These are phyloP conservation scores for Xylota sylvarum DNA, from an alignment of 2,888 invertebrate species.

Conservation along the genomic window DNA sequence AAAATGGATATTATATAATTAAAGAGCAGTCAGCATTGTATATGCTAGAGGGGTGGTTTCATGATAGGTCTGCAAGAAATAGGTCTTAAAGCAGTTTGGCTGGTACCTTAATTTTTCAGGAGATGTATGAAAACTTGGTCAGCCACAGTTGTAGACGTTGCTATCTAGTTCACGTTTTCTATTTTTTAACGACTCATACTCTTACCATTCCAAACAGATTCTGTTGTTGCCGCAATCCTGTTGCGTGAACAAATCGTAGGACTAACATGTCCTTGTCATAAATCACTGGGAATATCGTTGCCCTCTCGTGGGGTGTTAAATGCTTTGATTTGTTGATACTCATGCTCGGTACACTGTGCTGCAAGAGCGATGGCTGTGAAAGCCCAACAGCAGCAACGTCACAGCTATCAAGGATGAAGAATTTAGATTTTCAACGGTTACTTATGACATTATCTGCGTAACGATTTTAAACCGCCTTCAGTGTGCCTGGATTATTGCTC, in stretches of 20 bases:
- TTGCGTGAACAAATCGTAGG: constrained; percentile 61
- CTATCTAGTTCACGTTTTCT: background rate
- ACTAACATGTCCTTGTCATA: constrained; percentile 68
- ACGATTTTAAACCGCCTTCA: constrained; percentile 59
- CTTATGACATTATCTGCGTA: constrained; percentile 73
- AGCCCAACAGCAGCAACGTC: constrained; percentile 21
- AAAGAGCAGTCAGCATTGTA: too few relatives aligned
- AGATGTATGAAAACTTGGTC: background rate
- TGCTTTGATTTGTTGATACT: constrained; percentile 73
- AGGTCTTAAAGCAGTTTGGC: too few relatives aligned
- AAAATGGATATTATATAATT: background rate
- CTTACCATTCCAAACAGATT: constrained; percentile 20
- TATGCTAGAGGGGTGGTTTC: too few relatives aligned
- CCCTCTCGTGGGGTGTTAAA: constrained; percentile 67
- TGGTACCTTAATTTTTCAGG: background rate
- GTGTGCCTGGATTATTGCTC: constrained; percentile 34
- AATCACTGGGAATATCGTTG: constrained; percentile 65
- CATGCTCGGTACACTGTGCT: constrained; percentile 31
- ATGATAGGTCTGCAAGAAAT: too few relatives aligned
- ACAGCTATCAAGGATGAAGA: constrained; percentile 58
- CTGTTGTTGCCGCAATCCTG: constrained; percentile 52
- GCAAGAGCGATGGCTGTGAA: constrained; percentile 27
- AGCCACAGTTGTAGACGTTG: background rate
- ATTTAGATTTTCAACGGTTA: constrained; percentile 74
- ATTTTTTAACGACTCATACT: background rate